Conservation (phyloP, 2,797 vertebrate species). For the Tangara arthus region DNA sequence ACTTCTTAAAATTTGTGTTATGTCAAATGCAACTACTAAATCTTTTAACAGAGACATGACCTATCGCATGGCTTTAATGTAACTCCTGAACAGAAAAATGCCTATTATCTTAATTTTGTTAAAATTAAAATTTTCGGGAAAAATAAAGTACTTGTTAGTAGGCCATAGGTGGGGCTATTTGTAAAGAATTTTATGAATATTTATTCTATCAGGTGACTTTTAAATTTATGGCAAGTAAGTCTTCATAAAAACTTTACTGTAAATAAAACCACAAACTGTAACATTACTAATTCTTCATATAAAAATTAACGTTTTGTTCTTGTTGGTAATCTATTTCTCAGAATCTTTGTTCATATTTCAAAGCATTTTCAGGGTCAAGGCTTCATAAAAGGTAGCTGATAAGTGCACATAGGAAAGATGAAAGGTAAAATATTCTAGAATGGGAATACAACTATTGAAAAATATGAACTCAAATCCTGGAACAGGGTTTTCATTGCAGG, state of each 20-base stretch:
- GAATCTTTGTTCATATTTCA: not conserved
- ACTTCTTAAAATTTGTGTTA: not conserved
- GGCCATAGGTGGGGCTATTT: rapidly evolving
- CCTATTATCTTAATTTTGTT: not conserved
- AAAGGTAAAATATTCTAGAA: not conserved
- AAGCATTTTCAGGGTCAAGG: not conserved
- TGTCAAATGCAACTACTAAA: not conserved
- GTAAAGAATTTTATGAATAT: not conserved
- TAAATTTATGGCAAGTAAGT: not conserved
- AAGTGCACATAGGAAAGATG: not conserved
- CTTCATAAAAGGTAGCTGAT: not conserved
- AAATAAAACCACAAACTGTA: not conserved
- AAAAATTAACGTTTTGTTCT: not conserved
- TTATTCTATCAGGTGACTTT: not conserved
- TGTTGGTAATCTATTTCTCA: not conserved
- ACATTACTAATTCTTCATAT: rapidly evolving
- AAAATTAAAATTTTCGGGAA: not conserved
- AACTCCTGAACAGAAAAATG: not conserved
- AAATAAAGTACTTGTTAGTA: not conserved
- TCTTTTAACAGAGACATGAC: not conserved
- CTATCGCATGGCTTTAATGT: not conserved
- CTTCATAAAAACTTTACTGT: not conserved
- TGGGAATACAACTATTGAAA: not conserved
- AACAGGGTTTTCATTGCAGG: not conserved
- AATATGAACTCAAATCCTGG: not conserved